Evolutionary conservation across 2,888 invertebrate genomes (phyloP).

Genomic region (Plemyria rubiginata): DNA sequence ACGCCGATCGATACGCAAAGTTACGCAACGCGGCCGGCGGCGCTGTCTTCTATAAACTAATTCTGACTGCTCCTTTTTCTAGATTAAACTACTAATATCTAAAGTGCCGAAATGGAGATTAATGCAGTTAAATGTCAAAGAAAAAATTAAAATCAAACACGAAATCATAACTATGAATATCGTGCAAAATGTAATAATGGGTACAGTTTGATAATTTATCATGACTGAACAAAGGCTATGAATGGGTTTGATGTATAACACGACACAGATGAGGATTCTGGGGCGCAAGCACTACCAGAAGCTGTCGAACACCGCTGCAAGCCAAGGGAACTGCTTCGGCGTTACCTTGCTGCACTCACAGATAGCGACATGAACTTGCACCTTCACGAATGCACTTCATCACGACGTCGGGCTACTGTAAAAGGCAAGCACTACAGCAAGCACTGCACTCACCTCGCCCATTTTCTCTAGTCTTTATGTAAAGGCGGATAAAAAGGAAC

Average conservation of each 20-base stretch:
- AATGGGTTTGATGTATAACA: slow-evolving; percentile 48
- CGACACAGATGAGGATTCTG: slow-evolving; percentile 49
- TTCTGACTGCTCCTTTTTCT: slow-evolving; percentile 49
- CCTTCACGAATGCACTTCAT: slow-evolving; percentile 74
- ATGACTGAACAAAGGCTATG: slow-evolving; percentile 33
- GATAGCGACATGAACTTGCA: slow-evolving; percentile 73
- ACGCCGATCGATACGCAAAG: slow-evolving; percentile 79
- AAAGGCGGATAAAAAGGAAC: slow-evolving; percentile 80
- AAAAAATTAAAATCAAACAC: slow-evolving; percentile 15
- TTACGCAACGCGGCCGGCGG: slow-evolving; percentile 81
- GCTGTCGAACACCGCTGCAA: slow-evolving; percentile 47
- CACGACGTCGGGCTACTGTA: slow-evolving; percentile 61
- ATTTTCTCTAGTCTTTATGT: slow-evolving; percentile 82
- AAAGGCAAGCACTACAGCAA: slow-evolving; percentile 79
- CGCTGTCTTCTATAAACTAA: slow-evolving; percentile 57
- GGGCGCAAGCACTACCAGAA: slow-evolving; percentile 63
- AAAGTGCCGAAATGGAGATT: slow-evolving; percentile 11
- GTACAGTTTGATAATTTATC: slow-evolving; percentile 20
- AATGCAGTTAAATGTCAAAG: slow-evolving; percentile 9
- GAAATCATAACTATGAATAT: slow-evolving; percentile 19
- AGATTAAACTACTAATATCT: slow-evolving; percentile 8
- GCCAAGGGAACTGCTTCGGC: slow-evolving; percentile 42
- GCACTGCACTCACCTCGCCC: slow-evolving; percentile 84
- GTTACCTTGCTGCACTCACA: slow-evolving; percentile 68
- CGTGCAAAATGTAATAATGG: slow-evolving; percentile 23